These are phyloP conservation scores for Clarias pachynema DNA, from an alignment of 2,797 vertebrate species.

Conservation along the genomic window DNA sequence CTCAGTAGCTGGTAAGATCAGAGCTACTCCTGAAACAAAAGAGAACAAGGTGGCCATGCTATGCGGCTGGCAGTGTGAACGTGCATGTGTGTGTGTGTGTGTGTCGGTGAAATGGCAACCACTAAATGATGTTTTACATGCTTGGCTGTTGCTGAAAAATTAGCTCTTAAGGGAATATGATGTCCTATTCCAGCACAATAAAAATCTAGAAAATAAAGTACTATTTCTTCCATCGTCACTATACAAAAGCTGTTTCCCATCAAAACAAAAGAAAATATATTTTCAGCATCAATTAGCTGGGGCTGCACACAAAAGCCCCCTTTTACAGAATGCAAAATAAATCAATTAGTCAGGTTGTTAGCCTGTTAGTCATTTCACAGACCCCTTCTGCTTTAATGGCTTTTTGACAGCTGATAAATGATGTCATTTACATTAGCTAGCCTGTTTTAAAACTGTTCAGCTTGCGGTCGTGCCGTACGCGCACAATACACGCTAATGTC, in stretches of 20 bases:
- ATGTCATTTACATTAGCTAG: constrained; percentile 56
- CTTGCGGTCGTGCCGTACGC: constrained; percentile 35
- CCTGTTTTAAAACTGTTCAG: constrained; percentile 47
- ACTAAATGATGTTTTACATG: constrained; percentile 55
- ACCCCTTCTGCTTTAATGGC: constrained; percentile 56
- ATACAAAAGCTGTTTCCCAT: constrained; percentile 9
- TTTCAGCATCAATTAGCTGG: constrained; percentile 47
- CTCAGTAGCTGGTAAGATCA: constrained; percentile 55
- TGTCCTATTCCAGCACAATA: background rate
- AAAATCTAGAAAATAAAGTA: constrained; percentile 3
- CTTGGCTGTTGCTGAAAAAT: constrained; percentile 19
- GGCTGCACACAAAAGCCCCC: constrained; percentile 47
- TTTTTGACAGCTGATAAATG: constrained; percentile 61
- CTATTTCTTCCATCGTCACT: constrained; percentile 32
- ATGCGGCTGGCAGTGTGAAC: background rate
- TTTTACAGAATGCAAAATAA: constrained; percentile 55
- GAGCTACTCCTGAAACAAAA: constrained; percentile 56
- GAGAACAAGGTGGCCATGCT: constrained; percentile 27
- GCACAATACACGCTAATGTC: constrained; percentile 41
- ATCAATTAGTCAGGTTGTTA: constrained; percentile 59
- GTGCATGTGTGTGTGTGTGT: constrained; percentile 8
- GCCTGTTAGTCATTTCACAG: constrained; percentile 58
- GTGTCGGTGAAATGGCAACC: constrained; percentile 33
- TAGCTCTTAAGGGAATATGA: constrained; percentile 15
- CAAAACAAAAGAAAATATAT: constrained; percentile 41